These are phyloP conservation scores for Rutpela maculata DNA, from an alignment of 2,888 invertebrate species.

Conservation along the genomic window DNA sequence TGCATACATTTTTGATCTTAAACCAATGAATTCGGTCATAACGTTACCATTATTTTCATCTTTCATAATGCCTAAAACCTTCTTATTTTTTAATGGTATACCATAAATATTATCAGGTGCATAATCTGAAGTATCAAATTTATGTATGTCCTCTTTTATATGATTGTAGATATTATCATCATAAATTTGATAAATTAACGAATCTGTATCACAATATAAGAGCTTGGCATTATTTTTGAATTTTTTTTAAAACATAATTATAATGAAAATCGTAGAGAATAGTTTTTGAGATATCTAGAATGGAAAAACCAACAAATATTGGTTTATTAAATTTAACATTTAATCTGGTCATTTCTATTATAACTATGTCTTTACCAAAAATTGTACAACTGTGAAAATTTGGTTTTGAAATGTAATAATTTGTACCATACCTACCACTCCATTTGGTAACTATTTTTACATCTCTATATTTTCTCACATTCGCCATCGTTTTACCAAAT, in stretches of 20 bases:
- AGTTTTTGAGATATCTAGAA: slow-evolving; percentile 58
- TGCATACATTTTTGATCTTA: too few relatives aligned
- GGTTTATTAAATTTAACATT: slow-evolving; percentile 55
- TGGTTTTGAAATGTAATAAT: slow-evolving; percentile 50
- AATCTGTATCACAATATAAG: slow-evolving; percentile 49
- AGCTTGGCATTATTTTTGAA: slow-evolving; percentile 44
- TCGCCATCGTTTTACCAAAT: slow-evolving; percentile 54
- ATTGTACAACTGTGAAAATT: slow-evolving; percentile 48
- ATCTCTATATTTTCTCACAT: slow-evolving; percentile 46
- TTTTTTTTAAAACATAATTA: slow-evolving; percentile 41
- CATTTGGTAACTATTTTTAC: slow-evolving; percentile 40
- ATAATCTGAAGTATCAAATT: slow-evolving; percentile 62
- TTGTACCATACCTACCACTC: slow-evolving; percentile 43
- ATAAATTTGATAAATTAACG: slow-evolving; percentile 44
- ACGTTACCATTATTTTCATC: slow-evolving; percentile 63
- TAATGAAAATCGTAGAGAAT: slow-evolving; percentile 57
- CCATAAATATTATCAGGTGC: slow-evolving; percentile 57
- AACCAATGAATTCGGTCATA: slow-evolving; percentile 64
- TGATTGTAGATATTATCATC: slow-evolving; percentile 45
- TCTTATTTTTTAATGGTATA: slow-evolving; percentile 63
- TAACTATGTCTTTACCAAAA: slow-evolving; percentile 19
- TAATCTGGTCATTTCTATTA: slow-evolving; percentile 50
- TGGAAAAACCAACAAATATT: slow-evolving; percentile 57
- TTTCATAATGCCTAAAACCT: slow-evolving; percentile 65
- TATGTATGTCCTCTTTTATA: slow-evolving; percentile 48